Base-by-base conservation (phyloP, 2,888 invertebrate genomes). In the Chloroclysta siterata region DNA sequence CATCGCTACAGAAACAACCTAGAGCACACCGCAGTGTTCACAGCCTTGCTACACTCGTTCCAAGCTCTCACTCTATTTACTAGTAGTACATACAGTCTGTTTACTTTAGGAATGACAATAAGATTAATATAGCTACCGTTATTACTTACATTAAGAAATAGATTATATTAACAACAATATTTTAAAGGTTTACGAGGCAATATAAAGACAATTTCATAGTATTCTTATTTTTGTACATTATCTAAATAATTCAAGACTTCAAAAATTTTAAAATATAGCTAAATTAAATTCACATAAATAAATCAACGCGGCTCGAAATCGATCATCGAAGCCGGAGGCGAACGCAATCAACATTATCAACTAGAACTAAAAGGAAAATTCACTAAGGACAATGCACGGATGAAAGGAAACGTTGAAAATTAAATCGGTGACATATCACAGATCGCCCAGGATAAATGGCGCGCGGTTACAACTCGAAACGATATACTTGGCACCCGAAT, bases 31-130 rank as follows among this genome's bases (percentile, higher is more conserved):
- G 81, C 79, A 83, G 78, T 82, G 82, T 83, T 93, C 92, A 93
- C 92, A 93, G 92, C 92, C 92, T 88, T 87, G 76, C 91, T 85
- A 86, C 86, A 90, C 87, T 90, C 89, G 86, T 84, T 85, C 83
- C 84, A 83, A 83, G 81, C 88, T 87, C 85, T 86, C 88, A 87
- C 85, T 85, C 85, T 77, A 72, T 79, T 75, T 75, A 76, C 68
- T 63, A 72, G 71, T 75, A 77, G 75, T 74, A 77, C 77, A 76
- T 83, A 84, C 85, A 86, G 84, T 87, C 87, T 82, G 83, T 80
- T 83, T 75, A 74, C 79, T 76, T 81, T 84, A 88, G 90, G 90
- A 91, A 90, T 90, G 90, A 90, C 81, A 80, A 81, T 75, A 74
- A 74, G 66, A 80, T 39, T 39, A 39, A 11, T 75, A 76, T 81